A percentile compares a stretch with the other conserved stretches of the same genome.
Evolutionary conservation across 2,797 vertebrate genomes (phyloP).

Genomic region (Xerus rutilus): DNA sequence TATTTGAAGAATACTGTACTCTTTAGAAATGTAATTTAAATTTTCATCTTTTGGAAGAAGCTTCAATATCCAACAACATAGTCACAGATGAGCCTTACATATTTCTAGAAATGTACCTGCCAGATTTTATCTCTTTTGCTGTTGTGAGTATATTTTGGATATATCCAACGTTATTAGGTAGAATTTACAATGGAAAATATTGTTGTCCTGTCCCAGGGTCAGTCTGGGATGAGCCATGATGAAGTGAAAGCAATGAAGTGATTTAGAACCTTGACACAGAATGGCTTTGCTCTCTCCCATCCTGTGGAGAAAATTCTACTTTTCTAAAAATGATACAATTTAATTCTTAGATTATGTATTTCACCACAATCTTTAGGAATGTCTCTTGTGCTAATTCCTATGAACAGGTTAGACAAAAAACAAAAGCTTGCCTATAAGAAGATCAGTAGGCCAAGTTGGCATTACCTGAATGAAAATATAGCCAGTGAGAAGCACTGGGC

Average conservation of each 20-base stretch:
- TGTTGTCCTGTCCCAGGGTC: background rate
- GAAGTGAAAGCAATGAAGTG: background rate
- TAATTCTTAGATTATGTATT: background rate
- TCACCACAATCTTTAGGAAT: background rate
- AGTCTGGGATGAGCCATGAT: background rate
- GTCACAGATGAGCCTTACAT: background rate
- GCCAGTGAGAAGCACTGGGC: background rate
- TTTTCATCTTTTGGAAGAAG: background rate
- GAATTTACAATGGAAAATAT: background rate
- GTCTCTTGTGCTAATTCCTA: background rate
- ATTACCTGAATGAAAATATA: background rate
- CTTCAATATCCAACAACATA: background rate
- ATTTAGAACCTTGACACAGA: background rate
- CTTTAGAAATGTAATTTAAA: background rate
- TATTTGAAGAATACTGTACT: background rate
- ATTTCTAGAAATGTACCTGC: background rate
- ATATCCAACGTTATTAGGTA: background rate
- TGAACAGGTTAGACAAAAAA: background rate
- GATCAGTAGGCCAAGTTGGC: accelerated
- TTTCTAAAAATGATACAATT: background rate
- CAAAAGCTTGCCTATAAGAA: background rate
- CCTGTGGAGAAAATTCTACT: background rate
- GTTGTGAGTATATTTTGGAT: background rate
- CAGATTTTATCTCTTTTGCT: background rate
- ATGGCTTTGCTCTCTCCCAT: background rate